Evolutionary conservation across 2,113 vertebrate species (phyloP), one percentile per base, ranked within the genome.

Genomic region (Camelus bactrianus): DNA sequence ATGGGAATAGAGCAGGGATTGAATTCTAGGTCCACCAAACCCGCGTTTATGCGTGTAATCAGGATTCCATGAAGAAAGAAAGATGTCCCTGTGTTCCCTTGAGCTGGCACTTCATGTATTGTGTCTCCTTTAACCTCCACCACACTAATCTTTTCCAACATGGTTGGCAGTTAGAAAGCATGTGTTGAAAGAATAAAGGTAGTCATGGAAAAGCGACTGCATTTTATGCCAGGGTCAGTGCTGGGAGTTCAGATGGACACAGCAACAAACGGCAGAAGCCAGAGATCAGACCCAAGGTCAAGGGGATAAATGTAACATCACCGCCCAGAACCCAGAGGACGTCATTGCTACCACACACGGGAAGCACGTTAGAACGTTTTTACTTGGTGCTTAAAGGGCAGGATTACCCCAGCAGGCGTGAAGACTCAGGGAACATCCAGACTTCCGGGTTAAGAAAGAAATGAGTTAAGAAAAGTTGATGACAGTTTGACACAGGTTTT

Each of bases 401-500:
- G 62, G 58, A 89, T 82, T 52, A 80, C 46, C 48, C 67, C 64
- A 76, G 60, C 50, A 95, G 81, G 52, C 81, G 79, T 22, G 70
- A 79, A 79, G 83, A 93, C 46, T 69, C 91, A 38, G 64, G 75
- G 54, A 94, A 46, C 12, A 81, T 65, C 54, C 77, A 94, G 77
- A 93, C 93, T 84, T 94, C 80, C 81, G 91, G 46, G 24, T 56
- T 54, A 42, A 42, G 26, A 1, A 56, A 56, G 24, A 77, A 75
- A 76, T 12, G 10, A 75, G 60, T 50, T 95, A 89, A 58, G 54
- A 96, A 85, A 77, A 95, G 48, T 81, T 87, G 62, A 85, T 13
- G 91, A 56, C 96, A 95, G 38, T 95, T 95, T 86, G 75, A 89
- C 76, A 87, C 4, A 77, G 62, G 24, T 50, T 77, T 46, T 76